Conservation (phyloP, 2,888 invertebrate species). For the Microplitis manilae region DNA sequence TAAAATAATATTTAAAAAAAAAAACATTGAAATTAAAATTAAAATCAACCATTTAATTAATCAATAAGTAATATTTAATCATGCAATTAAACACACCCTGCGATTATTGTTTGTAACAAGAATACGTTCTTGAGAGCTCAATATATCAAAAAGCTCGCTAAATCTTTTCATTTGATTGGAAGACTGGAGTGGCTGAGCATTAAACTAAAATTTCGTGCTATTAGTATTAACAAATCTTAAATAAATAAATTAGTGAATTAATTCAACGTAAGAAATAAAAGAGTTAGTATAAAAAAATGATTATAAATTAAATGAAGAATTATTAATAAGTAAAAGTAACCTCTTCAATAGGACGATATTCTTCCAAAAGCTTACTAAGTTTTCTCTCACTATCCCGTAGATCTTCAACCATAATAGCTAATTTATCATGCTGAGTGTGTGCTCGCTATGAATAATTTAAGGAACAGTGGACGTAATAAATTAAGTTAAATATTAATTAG, state of each 20-base stretch:
- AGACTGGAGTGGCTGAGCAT: constrained; percentile 73
- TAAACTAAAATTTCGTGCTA: constrained; percentile 65
- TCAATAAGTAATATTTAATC: background rate
- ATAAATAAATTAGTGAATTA: constrained; percentile 18
- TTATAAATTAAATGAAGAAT: background rate
- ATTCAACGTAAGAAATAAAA: background rate
- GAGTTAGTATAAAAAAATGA: constrained; percentile 6
- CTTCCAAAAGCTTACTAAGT: constrained; percentile 75
- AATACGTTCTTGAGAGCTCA: constrained; percentile 58
- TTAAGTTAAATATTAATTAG: constrained; percentile 22
- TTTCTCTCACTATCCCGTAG: constrained; percentile 81
- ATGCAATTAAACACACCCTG: constrained; percentile 54
- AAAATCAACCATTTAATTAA: constrained; percentile 8
- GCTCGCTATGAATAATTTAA: constrained; percentile 59
- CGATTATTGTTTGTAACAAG: constrained; percentile 57
- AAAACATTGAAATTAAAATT: background rate
- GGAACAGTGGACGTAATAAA: constrained; percentile 12
- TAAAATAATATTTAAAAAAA: constrained; percentile 4
- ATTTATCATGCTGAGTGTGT: constrained; percentile 74
- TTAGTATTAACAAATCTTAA: constrained; percentile 45
- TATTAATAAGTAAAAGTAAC: constrained; percentile 54
- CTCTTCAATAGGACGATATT: constrained; percentile 64
- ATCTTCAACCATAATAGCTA: constrained; percentile 79
- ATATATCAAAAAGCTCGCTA: constrained; percentile 58
- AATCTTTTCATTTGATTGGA: constrained; percentile 65